Evolutionary conservation across 1,140 invertebrate genomes (phyloP).

Genomic region (Reticulitermes speratus): DNA sequence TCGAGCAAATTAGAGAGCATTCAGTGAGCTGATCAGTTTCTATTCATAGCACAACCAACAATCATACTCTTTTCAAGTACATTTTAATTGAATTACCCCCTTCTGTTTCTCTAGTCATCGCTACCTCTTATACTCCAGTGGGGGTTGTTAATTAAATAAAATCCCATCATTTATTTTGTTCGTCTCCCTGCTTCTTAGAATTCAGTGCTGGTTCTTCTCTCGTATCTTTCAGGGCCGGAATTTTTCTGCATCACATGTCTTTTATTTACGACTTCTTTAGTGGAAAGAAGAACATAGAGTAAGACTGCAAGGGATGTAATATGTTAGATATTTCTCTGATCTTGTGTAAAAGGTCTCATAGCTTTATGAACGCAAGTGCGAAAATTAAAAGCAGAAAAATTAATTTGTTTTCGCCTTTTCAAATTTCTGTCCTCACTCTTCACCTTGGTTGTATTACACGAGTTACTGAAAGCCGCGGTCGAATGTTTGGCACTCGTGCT

Average conservation of each 20-base stretch:
- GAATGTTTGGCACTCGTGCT: no score
- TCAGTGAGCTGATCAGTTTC: background rate
- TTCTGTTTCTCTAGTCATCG: background rate
- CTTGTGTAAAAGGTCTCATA: no score
- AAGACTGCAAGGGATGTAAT: background rate
- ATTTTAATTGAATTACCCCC: slow-evolving; percentile 11
- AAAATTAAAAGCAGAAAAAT: no score
- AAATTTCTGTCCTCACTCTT: no score
- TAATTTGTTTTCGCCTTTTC: no score
- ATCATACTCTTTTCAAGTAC: background rate
- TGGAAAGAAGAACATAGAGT: background rate
- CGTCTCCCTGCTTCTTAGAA: background rate
- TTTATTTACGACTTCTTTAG: background rate
- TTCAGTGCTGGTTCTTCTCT: background rate
- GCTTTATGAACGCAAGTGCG: no score
- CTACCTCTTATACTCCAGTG: background rate
- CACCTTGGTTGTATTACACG: no score
- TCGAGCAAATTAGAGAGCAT: background rate
- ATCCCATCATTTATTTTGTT: background rate
- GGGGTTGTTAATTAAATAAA: slow-evolving; percentile 11
- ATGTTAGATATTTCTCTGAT: no score
- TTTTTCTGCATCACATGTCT: background rate
- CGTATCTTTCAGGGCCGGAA: background rate
- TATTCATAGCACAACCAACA: background rate
- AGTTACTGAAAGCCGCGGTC: no score